Evolutionary conservation across 2,797 vertebrate genomes (phyloP), one percentile per base, ranked within the genome.

Genomic region (Argentina silus): DNA sequence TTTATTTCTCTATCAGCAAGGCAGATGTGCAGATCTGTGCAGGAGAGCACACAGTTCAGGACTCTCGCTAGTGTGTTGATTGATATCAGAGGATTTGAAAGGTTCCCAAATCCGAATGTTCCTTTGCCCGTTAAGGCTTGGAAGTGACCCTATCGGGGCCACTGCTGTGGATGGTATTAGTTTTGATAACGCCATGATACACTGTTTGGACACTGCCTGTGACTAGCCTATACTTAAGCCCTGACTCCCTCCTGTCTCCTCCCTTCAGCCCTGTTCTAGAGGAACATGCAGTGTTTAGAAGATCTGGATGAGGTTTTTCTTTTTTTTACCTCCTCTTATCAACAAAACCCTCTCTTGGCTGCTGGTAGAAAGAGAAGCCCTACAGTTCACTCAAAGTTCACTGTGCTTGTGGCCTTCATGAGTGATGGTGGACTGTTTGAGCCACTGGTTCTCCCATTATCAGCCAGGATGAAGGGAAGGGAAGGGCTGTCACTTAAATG

Each of bases 1-100:
- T 78, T 77, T 3, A 72, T 77, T 77, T 51, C 77, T 81, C 8
- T 43, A 78, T 78, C 66, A 76, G 21, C 42, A 36, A 47, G 63
- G 65, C 67, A 79, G 68, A 69, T 67, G 63, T 74, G 62, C 27
- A 72, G 48, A 78, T 68, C 64, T 57, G 61, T 67, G 50, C 60
- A 69, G 43, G 60, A 47, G 67, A 67, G 62, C 60, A 15, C 57
- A 63, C 42, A 42, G 44, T 23, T 61, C 17, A 23, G 21, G 50
- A 43, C 70, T 70, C 45, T 50, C 3, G 56, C 2, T 21, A 23
- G 15, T 59, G 56, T 59, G 19, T 7, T 36, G 50, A 12, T 43
- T 55, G 45, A 81, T 78, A 43, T 71, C 19, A 62, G 50, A 68
- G n/a, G 23, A 57, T 64, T 61, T 36, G 21, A 50, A 72, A 66